Evolutionary conservation across 1,140 invertebrate species (phyloP), one percentile per base, ranked within the genome.

Genomic region (Drosophila nigromelanica): DNA sequence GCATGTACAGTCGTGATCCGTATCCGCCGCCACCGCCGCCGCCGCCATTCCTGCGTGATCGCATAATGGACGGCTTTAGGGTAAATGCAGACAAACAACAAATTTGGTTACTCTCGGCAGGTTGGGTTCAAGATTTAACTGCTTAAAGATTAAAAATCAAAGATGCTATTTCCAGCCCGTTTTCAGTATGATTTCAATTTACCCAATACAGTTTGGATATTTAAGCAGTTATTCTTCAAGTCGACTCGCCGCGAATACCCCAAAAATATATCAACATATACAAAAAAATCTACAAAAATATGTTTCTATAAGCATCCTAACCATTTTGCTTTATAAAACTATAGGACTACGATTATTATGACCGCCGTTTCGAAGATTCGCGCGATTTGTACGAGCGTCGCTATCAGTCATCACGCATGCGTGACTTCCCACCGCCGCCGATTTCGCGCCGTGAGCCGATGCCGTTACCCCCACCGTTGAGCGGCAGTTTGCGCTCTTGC

Each of bases 51-150:
- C 94, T 97, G 76, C 95, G 96, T 92, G 96, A 97, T 92, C 94
- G 96, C 92, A 95, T 97, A 92, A 96, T 97, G 95, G 95, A 95
- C 93, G 95, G 95, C 93, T 96, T 96, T 94, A 95, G 95, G 93
- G 95, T 96, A 95, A 94, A 80, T 89, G 66, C 76, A 78, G 69
- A 76, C 37, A 68, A 39, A 27, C n/a, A 68, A 61, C 42, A 45
- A 54, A 54, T 27, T 15, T 66, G 52, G 68, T 45, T 50, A 51
- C 30, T 58, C 52, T 43, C 61, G 55, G 55, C 55, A 43, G 93
- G 93, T 92, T 87, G 68, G 6, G 51, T 52, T 33, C 56, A 72
- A 74, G 47, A 59, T 14, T 52, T 15, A 30, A 47, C 58, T 60
- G 58, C 42, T 60, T 35, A 35, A 60, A 60, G 15, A 33, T 11